Conservation (phyloP, 2,113 vertebrate genomes). For the Bos javanicus region DNA sequence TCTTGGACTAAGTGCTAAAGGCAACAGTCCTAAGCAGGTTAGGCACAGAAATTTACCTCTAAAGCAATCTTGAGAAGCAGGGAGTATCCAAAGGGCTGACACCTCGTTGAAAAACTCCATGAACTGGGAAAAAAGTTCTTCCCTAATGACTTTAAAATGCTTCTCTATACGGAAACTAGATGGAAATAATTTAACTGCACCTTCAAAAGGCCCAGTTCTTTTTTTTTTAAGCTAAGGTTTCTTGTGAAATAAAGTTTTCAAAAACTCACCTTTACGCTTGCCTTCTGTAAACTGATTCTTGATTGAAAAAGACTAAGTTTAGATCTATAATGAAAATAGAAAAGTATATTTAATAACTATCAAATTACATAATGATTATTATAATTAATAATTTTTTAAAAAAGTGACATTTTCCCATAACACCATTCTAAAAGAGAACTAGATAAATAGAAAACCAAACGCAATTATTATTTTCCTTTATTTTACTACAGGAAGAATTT, state of each 20-base stretch:
- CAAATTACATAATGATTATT: conserved; percentile 20
- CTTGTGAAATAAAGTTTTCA: conserved; percentile 21
- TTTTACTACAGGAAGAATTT: background rate
- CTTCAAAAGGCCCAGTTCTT: background rate
- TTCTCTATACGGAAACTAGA: background rate
- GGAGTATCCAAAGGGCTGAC: background rate
- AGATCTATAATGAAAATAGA: conserved; percentile 86
- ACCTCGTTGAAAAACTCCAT: background rate
- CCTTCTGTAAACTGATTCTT: conserved; percentile 99
- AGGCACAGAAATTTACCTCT: background rate
- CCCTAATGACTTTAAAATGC: background rate
- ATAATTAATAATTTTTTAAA: background rate
- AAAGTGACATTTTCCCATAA: background rate
- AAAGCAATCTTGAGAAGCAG: background rate
- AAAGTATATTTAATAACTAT: conserved; percentile 37
- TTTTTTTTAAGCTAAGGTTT: conserved; percentile 3
- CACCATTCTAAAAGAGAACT: background rate
- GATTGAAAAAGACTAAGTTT: conserved; percentile 99
- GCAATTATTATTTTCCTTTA: background rate
- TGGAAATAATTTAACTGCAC: background rate
- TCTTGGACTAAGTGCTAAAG: background rate
- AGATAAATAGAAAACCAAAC: background rate
- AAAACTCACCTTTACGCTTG: conserved; percentile 96
- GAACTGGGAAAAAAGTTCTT: background rate
- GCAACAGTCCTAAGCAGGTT: background rate